phyloP scores from a whole-genome alignment of 2,113 vertebrate genomes.

The Trinectes maculatus region DNA sequence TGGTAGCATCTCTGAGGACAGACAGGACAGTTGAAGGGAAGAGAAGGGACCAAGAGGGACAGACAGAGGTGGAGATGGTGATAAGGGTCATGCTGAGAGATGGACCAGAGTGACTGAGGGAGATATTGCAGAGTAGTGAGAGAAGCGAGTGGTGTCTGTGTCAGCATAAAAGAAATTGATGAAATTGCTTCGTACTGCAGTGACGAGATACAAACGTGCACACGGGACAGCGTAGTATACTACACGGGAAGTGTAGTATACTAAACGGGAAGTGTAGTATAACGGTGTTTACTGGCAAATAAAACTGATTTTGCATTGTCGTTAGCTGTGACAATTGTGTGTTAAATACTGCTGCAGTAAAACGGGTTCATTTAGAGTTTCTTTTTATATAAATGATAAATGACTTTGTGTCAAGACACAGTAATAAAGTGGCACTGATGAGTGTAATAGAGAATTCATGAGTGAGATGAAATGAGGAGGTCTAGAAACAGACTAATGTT shows the following conservation, averaged over 20 bases:
- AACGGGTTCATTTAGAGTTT: background rate
- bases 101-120: background rate
- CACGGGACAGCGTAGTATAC: background rate
- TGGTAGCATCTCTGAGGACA: background rate
- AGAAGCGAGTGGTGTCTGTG: conserved; percentile 34
- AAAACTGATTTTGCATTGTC: conserved; percentile 11
- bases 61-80: conserved; percentile 10
- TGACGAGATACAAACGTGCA: conserved; percentile 4
- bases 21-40: background rate
- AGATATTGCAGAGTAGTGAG: conserved; percentile 20
- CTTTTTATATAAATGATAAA: conserved; percentile 18
- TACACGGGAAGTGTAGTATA: background rate
- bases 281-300: conserved; percentile 12
- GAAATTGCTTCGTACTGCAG: conserved; percentile 41
- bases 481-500: conserved; percentile 29
- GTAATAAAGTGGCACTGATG: conserved; percentile 49
- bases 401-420: background rate
- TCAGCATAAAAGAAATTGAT: conserved; percentile 67
- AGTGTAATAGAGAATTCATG: conserved; percentile 49
- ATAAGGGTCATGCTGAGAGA: conserved; percentile 1
- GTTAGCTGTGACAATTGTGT: conserved; percentile 1
- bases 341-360: background rate
- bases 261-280: background rate
- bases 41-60: background rate
- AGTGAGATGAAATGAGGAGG: conserved; percentile 24